Evolutionary conservation across 2,113 vertebrate species (phyloP).

Genomic region (Cacatua alba): DNA sequence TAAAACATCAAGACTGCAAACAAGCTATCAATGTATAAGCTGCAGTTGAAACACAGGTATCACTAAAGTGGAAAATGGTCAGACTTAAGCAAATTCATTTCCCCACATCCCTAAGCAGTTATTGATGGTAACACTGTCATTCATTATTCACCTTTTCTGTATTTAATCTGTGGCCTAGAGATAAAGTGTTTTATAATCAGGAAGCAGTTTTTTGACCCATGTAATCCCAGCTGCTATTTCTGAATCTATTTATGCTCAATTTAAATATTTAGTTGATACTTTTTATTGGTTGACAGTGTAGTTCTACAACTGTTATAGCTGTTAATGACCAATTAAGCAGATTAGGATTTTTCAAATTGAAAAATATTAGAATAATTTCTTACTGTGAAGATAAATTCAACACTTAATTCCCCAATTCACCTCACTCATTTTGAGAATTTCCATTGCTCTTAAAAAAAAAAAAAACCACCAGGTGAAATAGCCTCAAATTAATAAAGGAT

Average conservation of each 20-base stretch:
- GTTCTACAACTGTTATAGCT: not conserved
- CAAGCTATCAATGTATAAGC: not conserved
- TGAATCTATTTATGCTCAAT: not conserved
- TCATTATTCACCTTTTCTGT: conserved; percentile 11
- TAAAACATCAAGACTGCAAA: not conserved
- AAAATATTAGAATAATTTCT: not conserved
- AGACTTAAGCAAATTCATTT: not conserved
- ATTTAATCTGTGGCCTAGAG: not conserved
- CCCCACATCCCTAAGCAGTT: not conserved
- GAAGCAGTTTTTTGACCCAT: not conserved
- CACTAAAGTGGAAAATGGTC: not conserved
- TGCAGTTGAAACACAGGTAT: not conserved
- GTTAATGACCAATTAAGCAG: not conserved
- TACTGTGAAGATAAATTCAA: not conserved
- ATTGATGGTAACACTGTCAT: not conserved
- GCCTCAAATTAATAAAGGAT: not conserved
- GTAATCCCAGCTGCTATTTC: not conserved
- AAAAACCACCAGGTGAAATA: not conserved
- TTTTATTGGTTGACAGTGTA: not conserved
- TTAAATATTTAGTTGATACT: not conserved
- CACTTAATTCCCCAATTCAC: not conserved
- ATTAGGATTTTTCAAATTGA: conserved; percentile 12
- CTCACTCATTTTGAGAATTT: not conserved
- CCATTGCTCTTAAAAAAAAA: not conserved
- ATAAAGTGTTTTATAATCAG: not conserved